A percentile compares a stretch with the other conserved stretches of the same genome.
Evolutionary conservation across 2,797 vertebrate species (phyloP).

Genomic region (Helicolenus hilgendorfi): DNA sequence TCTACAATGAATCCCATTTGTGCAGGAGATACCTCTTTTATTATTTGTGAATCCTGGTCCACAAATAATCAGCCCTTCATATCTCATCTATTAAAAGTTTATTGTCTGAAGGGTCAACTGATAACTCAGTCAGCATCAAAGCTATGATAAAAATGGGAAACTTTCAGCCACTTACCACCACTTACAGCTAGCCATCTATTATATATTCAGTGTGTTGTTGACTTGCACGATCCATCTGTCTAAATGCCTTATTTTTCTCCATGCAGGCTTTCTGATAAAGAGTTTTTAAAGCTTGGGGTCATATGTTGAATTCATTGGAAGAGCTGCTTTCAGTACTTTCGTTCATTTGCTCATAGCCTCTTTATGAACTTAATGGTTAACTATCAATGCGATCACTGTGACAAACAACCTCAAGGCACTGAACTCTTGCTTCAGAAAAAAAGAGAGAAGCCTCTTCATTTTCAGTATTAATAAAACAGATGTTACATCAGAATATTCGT

Average conservation of each 20-base stretch:
- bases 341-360: conserved; percentile 1
- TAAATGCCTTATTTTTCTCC: background rate
- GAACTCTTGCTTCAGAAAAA: background rate
- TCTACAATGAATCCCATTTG: background rate
- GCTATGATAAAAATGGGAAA: background rate
- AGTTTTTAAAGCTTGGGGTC: background rate
- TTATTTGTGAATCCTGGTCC: background rate
- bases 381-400: background rate
- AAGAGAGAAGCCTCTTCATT: background rate
- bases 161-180: background rate
- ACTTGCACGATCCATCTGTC: background rate
- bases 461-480: background rate
- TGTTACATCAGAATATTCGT: background rate
- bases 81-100: background rate
- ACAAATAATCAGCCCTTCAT: background rate
- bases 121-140: background rate
- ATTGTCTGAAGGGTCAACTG: background rate
- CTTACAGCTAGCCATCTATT: background rate
- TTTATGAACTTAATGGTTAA: background rate
- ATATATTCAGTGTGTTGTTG: background rate
- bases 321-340: background rate
- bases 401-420: background rate
- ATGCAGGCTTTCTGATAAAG: background rate
- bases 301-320: background rate
- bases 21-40: background rate